Conservation (phyloP, 2,113 vertebrate species). For the Emydura subglobosa region DNA sequence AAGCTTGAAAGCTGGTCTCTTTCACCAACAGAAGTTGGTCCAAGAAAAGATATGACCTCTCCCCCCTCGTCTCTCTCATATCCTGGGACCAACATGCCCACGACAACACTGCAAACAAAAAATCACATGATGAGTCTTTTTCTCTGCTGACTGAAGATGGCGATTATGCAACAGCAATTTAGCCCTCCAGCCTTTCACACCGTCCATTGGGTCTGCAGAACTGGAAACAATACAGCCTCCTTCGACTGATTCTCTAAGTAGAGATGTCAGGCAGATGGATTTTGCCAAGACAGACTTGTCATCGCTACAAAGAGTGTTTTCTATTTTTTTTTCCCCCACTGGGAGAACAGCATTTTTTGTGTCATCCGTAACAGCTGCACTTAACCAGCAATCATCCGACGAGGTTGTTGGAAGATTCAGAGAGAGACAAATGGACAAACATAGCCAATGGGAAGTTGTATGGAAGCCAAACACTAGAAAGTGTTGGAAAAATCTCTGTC, state of each 20-base stretch:
- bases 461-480: neutral
- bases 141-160: neutral
- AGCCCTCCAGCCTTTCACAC: neutral
- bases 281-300: neutral
- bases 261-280: slow-evolving; percentile 12
- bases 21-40: neutral
- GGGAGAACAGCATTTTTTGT: slow-evolving; percentile 47
- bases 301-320: slow-evolving; percentile 19
- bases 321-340: slow-evolving; percentile 28
- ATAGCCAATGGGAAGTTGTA: neutral
- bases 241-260: neutral
- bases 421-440: neutral
- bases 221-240: slow-evolving; percentile 26
- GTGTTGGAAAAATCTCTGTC: neutral
- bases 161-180: neutral
- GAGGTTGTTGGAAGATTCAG: neutral
- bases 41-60: neutral
- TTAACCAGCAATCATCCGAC: neutral
- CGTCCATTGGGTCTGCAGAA: neutral
- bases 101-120: neutral
- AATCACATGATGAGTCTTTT: neutral
- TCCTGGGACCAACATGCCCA: neutral
- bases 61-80: neutral
- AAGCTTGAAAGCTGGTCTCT: neutral
- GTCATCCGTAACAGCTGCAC: slow-evolving; percentile 58